These are phyloP conservation scores for Hedya salicella DNA, from an alignment of 2,888 invertebrate genomes.

Conservation along the genomic window DNA sequence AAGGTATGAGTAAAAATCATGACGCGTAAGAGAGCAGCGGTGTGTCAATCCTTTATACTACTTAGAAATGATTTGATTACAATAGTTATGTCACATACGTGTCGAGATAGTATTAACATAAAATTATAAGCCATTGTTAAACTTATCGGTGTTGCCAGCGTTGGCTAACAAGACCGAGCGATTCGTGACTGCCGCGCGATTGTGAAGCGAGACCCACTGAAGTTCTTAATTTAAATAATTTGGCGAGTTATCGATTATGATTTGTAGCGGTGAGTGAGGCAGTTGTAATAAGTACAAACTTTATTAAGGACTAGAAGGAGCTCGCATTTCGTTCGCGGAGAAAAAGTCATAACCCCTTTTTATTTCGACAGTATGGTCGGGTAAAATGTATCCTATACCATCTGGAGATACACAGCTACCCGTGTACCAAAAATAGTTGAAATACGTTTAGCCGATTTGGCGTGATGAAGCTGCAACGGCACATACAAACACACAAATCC, in stretches of 20 bases:
- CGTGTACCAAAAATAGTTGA: too few relatives aligned
- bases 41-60: neutral
- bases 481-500: too few relatives aligned
- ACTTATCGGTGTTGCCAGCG: slow-evolving; percentile 28
- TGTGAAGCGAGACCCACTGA: slow-evolving; percentile 14
- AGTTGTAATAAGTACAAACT: neutral
- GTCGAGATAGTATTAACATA: slow-evolving; percentile 22
- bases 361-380: too few relatives aligned
- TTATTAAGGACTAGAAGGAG: too few relatives aligned
- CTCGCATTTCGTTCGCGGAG: too few relatives aligned
- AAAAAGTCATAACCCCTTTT: too few relatives aligned
- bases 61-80: neutral
- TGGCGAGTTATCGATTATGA: slow-evolving; percentile 22
- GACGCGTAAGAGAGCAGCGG: too few relatives aligned
- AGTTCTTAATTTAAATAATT: slow-evolving; percentile 24
- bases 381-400: too few relatives aligned
- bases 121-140: slow-evolving; percentile 18
- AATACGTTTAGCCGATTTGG: too few relatives aligned
- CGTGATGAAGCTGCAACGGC: too few relatives aligned
- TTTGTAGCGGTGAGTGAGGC: neutral
- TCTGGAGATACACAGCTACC: too few relatives aligned
- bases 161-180: slow-evolving; percentile 1
- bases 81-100: slow-evolving; percentile 1
- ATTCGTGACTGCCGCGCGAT: slow-evolving; percentile 31
- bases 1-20: too few relatives aligned